phyloP scores from a whole-genome alignment of 2,888 invertebrate species.

The Dendrolimus pini region DNA sequence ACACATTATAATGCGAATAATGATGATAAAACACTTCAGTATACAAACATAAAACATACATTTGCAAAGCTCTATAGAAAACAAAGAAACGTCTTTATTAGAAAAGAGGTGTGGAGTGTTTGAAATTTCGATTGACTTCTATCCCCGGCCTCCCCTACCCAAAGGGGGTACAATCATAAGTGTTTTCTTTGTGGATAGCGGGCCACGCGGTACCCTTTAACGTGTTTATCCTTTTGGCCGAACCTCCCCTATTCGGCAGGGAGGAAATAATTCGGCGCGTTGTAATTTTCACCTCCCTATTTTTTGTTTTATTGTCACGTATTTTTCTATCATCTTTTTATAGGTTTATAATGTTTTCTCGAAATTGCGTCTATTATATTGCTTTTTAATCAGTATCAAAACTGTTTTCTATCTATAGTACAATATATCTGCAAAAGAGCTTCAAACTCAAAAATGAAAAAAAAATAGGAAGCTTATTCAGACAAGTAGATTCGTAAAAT shows the following conservation, averaged over 20 bases:
- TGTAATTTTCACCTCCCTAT: background rate
- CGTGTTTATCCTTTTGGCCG: slow-evolving; percentile 67
- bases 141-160: slow-evolving; percentile 24
- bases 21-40: too few relatives aligned
- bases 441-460: too few relatives aligned
- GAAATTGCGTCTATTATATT: background rate
- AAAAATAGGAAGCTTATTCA: too few relatives aligned
- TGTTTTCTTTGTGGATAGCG: slow-evolving; percentile 73
- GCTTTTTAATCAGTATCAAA: too few relatives aligned
- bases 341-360: background rate
- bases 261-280: background rate
- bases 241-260: slow-evolving; percentile 34
- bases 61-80: slow-evolving; percentile 8
- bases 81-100: slow-evolving; percentile 11
- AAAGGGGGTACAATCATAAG: slow-evolving; percentile 48
- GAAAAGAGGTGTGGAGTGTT: slow-evolving; percentile 27
- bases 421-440: too few relatives aligned
- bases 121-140: slow-evolving; percentile 61
- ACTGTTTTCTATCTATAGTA: too few relatives aligned
- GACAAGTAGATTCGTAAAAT: too few relatives aligned
- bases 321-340: background rate
- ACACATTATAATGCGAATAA: too few relatives aligned
- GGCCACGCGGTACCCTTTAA: slow-evolving; percentile 56
- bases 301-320: background rate
- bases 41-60: background rate